Conservation (phyloP, 2,888 invertebrate species). For the Drosophila sordidula region DNA sequence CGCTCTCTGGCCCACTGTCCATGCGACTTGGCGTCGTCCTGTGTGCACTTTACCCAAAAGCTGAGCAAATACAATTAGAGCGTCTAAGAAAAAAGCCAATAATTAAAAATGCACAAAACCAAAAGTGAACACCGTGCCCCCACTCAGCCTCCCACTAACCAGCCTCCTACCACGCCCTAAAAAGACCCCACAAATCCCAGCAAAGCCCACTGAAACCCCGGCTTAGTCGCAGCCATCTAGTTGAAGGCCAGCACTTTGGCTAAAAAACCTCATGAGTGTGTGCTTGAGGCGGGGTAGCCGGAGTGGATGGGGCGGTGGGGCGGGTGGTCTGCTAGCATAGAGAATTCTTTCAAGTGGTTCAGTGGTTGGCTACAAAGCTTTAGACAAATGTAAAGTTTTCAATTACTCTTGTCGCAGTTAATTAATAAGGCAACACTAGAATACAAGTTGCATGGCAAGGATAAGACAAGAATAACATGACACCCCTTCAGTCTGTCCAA, state of each 20-base stretch:
- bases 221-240: constrained; percentile 29
- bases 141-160: background rate
- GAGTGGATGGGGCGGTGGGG: background rate
- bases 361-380: constrained; percentile 3
- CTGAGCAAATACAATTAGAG: constrained; percentile 77
- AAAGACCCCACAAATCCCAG: constrained; percentile 8
- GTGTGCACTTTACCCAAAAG: constrained; percentile 68
- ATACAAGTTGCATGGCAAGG: constrained; percentile 1
- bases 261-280: constrained; percentile 11
- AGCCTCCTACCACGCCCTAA: background rate
- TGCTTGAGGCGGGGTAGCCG: background rate
- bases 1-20: background rate
- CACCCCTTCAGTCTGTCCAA: background rate
- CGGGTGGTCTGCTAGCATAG: background rate
- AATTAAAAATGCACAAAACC: constrained; percentile 80
- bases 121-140: constrained; percentile 47
- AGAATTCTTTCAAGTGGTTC: constrained; percentile 21
- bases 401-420: constrained; percentile 25
- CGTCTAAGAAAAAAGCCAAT: constrained; percentile 79
- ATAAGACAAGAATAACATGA: background rate
- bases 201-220: constrained; percentile 25
- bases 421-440: constrained; percentile 13
- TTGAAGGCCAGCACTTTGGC: constrained; percentile 39
- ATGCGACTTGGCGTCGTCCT: constrained; percentile 19
- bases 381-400: constrained; percentile 27